Conservation (phyloP, 2,797 vertebrate species). For the Enteromius thamalakanensis region DNA sequence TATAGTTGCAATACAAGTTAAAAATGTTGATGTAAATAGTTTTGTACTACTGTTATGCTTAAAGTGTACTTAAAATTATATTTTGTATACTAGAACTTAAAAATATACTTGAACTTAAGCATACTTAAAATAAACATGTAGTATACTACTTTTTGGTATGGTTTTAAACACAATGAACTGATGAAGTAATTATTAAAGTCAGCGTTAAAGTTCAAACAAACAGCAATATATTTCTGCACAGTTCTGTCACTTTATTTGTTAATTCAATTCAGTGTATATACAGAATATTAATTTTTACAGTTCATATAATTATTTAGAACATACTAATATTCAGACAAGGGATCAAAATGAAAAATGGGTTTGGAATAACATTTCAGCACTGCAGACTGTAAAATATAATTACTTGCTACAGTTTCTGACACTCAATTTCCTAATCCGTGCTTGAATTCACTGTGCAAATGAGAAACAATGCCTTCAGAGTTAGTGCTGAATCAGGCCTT, state of each 20-base stretch:
- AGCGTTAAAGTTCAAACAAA: background rate
- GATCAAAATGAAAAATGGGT: slow-evolving; percentile 24
- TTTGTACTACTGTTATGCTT: too few relatives aligned
- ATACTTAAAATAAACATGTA: too few relatives aligned
- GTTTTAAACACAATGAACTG: background rate
- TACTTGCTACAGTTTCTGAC: slow-evolving; percentile 31
- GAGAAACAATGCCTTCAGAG: slow-evolving; percentile 21
- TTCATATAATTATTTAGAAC: background rate
- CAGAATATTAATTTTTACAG: background rate
- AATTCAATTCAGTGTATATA: background rate
- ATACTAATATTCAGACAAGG: background rate
- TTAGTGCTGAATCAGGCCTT: slow-evolving; percentile 40
- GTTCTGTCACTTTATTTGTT: background rate
- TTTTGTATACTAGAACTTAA: too few relatives aligned
- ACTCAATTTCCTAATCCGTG: slow-evolving; percentile 28
- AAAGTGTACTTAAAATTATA: too few relatives aligned
- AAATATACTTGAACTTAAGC: too few relatives aligned
- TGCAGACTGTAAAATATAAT: slow-evolving; percentile 29
- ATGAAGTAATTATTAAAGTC: background rate
- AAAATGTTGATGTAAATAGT: too few relatives aligned
- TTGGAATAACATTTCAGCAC: slow-evolving; percentile 1
- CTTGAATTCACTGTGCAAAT: slow-evolving; percentile 24
- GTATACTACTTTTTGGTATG: too few relatives aligned
- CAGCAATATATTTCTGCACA: background rate
- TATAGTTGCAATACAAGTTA: too few relatives aligned